Percentiles rank a stretch among this genome's conserved stretches.
Evolutionary conservation across 2,797 vertebrate genomes (phyloP).

Genomic region (Mastacembelus armatus): DNA sequence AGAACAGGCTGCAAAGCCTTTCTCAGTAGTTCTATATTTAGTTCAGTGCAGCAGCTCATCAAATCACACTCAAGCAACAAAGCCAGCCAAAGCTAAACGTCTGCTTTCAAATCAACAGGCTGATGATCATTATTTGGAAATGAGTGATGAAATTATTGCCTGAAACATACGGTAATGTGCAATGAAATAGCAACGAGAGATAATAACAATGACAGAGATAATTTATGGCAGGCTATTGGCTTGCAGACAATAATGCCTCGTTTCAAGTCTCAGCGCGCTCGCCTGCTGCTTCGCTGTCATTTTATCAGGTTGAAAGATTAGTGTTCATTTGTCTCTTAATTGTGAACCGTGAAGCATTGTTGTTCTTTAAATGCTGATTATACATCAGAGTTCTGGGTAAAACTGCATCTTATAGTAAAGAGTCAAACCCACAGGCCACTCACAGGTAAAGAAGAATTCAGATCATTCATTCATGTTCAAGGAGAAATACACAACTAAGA

Average conservation of each 20-base stretch:
- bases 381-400: background rate
- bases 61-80: slow-evolving; percentile 11
- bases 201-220: slow-evolving; percentile 46
- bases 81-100: slow-evolving; percentile 7
- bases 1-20: slow-evolving; percentile 14
- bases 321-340: slow-evolving; percentile 15
- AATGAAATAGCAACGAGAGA: slow-evolving; percentile 43
- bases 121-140: slow-evolving; percentile 58
- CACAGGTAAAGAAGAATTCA: background rate
- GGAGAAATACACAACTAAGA: no score
- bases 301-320: slow-evolving; percentile 44
- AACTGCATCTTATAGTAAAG: background rate
- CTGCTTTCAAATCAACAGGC: slow-evolving; percentile 51
- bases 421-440: no score
- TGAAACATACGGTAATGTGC: slow-evolving; percentile 58
- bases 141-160: slow-evolving; percentile 55
- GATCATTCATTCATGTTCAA: no score
- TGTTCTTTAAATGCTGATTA: background rate
- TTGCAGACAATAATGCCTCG: slow-evolving; percentile 30
- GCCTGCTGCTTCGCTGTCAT: slow-evolving; percentile 45
- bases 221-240: slow-evolving; percentile 41
- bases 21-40: slow-evolving; percentile 21
- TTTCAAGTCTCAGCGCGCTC: slow-evolving; percentile 41
- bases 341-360: slow-evolving; percentile 7
- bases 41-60: slow-evolving; percentile 25